Evolutionary conservation across 2,888 invertebrate genomes (phyloP).

Genomic region (Neoitamus cyanurus): DNA sequence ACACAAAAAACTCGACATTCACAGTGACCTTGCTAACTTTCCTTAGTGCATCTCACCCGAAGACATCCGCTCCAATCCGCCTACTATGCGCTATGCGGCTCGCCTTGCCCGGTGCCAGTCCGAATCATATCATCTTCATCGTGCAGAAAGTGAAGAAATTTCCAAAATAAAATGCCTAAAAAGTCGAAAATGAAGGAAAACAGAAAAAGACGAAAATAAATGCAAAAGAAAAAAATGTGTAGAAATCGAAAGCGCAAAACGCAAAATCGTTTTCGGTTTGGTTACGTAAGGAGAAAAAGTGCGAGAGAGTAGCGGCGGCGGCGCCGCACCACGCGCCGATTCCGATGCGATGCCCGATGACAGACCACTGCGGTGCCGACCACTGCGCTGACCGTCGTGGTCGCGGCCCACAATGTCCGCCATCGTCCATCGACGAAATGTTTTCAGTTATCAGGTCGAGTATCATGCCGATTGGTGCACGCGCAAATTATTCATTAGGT

Average conservation of each 20-base stretch:
- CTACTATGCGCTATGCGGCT: not conserved
- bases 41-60: not conserved
- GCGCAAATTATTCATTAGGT: not conserved
- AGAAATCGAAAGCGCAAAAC: slow-evolving; percentile 41
- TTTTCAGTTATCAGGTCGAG: too few species aligned
- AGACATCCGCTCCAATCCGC: slow-evolving; percentile 4
- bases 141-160: slow-evolving; percentile 40
- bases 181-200: slow-evolving; percentile 9
- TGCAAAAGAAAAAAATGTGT: slow-evolving; percentile 21
- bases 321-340: not conserved
- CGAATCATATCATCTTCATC: slow-evolving; percentile 6
- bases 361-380: not conserved
- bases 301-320: slow-evolving; percentile 8
- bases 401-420: not conserved
- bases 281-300: slow-evolving; percentile 34
- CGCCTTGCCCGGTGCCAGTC: not conserved
- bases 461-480: not conserved
- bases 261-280: slow-evolving; percentile 34
- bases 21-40: slow-evolving; percentile 36
- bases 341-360: not conserved
- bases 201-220: not conserved
- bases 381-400: not conserved
- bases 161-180: slow-evolving; percentile 18
- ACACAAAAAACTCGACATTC: slow-evolving; percentile 19
- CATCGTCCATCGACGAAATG: not conserved